Base-by-base conservation (phyloP, 2,113 vertebrate genomes). In the Burhinus bistriatus region DNA sequence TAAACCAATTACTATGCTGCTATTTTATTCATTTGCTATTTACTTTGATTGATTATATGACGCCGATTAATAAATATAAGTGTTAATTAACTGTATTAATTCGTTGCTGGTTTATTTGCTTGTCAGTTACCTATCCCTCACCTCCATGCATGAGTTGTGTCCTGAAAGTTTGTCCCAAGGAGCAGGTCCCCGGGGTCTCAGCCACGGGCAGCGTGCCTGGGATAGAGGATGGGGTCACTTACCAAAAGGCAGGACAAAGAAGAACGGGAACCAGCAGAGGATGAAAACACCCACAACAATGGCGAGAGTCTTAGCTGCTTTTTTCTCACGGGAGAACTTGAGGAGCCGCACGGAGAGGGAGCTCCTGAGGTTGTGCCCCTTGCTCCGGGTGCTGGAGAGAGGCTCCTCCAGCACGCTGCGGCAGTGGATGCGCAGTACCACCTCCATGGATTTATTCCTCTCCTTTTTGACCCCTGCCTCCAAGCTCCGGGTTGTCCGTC, bases 201-300 rank as follows among this genome's bases (percentile, higher is more conserved):
- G 29, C 22, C 42, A 8, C 5, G 2, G 76, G 54, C 32, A 54
- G n/a, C 0, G 0, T 70, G 30, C n/a, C 30, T 45, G 78, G 57
- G 25, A 36, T 14, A 20, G 40, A 19, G 71, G 15, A 42, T 0
- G 2, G 47, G 47, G 30, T 88, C 92, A 99, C 99, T 97, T 98
- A 99, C 99, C 99, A 30, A 99, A 97, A 1, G 99, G 99, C 85
- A 99, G 98, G 84, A 99, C 98, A 95, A 99, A 99, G 98, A 99
- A 99, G 97, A 99, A 99, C 1, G 99, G 99, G 85, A 99, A 98
- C 99, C 99, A 99, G 97, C 99, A 99, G 91, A 99, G 97, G 86
- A 99, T 99, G 97, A 99, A 99, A 96, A 99, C 99, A 5, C 99
- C 99, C 58, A 99, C 99, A 2, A 99, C 99, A 72, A 99, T 99